These are phyloP conservation scores for Pygocentrus nattereri DNA, from an alignment of 2,797 vertebrate species.

Conservation along the genomic window DNA sequence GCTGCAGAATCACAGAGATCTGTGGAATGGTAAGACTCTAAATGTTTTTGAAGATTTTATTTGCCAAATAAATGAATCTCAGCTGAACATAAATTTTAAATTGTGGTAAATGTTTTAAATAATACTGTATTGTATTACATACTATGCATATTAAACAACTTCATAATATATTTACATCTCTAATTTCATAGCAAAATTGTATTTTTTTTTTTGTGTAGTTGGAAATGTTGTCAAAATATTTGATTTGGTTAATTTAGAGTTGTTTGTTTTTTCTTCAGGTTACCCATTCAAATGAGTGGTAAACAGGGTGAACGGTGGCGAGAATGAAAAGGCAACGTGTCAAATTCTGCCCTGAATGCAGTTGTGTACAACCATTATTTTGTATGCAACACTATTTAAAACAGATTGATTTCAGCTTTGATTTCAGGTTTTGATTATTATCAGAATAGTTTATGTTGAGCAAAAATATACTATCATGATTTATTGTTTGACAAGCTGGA, in stretches of 20 bases:
- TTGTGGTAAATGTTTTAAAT: no score
- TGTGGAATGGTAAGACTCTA: no score
- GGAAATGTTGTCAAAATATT: no score
- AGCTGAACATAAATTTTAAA: no score
- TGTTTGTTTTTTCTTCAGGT: conserved; percentile 12
- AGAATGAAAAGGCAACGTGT: neutral
- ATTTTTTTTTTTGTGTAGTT: no score
- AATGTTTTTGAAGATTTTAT: neutral
- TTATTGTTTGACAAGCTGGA: no score
- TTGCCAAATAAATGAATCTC: neutral
- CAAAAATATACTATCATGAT: no score
- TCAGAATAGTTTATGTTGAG: no score
- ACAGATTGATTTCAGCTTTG: no score
- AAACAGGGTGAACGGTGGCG: neutral
- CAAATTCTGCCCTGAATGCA: conserved; percentile 2
- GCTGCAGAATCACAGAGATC: neutral
- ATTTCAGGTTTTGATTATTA: no score
- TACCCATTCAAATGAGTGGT: neutral
- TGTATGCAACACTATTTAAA: no score
- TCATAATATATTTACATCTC: neutral
- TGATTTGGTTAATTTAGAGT: neutral
- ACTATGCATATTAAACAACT: neutral
- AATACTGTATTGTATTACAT: neutral
- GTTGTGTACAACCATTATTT: neutral
- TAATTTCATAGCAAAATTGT: no score